Evolutionary conservation across 2,797 vertebrate species (phyloP).

Genomic region (Myoxocephalus aenaeus): DNA sequence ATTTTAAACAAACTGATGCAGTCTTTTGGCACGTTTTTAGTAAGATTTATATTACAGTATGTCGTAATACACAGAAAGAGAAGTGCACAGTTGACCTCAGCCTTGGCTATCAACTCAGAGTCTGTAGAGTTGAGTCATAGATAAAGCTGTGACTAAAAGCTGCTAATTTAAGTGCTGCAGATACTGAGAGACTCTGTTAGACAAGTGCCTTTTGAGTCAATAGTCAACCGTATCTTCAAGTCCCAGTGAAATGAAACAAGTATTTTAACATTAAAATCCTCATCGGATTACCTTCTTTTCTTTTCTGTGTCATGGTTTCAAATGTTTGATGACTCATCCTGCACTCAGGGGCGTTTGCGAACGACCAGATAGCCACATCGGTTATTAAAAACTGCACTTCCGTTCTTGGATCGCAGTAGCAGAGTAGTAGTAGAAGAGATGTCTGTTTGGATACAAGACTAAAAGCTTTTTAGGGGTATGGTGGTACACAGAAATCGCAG

Average conservation of each 20-base stretch:
- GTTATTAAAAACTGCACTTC: not conserved
- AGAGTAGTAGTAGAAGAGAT: too few relatives aligned
- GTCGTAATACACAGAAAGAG: conserved; percentile 21
- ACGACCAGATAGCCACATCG: not conserved
- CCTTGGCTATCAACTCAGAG: conserved; percentile 55
- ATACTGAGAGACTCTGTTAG: conserved; percentile 44
- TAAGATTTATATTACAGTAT: conserved; percentile 26
- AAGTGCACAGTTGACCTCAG: conserved; percentile 53
- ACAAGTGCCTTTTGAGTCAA: conserved; percentile 47
- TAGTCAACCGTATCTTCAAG: conserved; percentile 16
- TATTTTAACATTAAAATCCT: not conserved
- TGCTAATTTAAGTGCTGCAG: conserved; percentile 69
- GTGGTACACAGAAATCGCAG: not conserved
- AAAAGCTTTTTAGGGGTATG: not conserved
- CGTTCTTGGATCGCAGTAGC: not conserved
- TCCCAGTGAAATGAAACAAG: not conserved
- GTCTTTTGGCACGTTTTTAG: conserved; percentile 3
- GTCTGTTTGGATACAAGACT: not conserved
- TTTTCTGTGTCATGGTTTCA: not conserved
- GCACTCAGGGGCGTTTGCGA: not conserved
- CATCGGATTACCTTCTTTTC: not conserved
- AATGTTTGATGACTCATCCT: conserved; percentile 1
- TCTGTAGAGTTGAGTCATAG: conserved; percentile 67
- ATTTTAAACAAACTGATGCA: conserved; percentile 9
- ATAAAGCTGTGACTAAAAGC: conserved; percentile 75